phyloP scores from a whole-genome alignment of 2,888 invertebrate species.

The Erpobdella octoculata region DNA sequence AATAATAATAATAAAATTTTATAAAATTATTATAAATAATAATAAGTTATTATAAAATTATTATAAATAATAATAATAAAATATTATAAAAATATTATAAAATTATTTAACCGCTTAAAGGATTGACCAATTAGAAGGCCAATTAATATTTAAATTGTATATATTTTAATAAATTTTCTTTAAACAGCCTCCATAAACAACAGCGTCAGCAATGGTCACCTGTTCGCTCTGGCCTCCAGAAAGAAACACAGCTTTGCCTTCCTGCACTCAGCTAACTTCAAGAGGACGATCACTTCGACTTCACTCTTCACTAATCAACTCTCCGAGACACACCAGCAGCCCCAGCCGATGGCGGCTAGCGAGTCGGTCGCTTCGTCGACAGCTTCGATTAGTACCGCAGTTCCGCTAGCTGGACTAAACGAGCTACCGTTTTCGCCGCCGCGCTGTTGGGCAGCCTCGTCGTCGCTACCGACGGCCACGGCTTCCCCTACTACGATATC shows the following conservation, averaged over 20 bases:
- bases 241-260: constrained; percentile 24
- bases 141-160: too few relatives aligned
- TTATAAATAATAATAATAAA: too few relatives aligned
- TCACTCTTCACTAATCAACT: background rate
- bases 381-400: background rate
- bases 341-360: background rate
- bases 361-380: background rate
- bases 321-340: too few relatives aligned
- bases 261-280: constrained; percentile 19
- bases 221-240: constrained; percentile 23
- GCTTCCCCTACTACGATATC: background rate
- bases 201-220: constrained; percentile 22
- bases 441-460: background rate
- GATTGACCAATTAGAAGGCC: too few relatives aligned
- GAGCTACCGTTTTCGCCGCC: too few relatives aligned
- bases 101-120: too few relatives aligned
- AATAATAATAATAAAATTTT: too few relatives aligned
- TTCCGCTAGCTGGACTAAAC: background rate
- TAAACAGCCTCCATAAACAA: constrained; percentile 17
- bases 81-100: too few relatives aligned
- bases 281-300: constrained; percentile 13
- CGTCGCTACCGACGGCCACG: background rate
- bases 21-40: too few relatives aligned
- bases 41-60: too few relatives aligned
- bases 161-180: background rate